phyloP scores from a whole-genome alignment of 2,113 vertebrate genomes.

The Vombatus ursinus region DNA sequence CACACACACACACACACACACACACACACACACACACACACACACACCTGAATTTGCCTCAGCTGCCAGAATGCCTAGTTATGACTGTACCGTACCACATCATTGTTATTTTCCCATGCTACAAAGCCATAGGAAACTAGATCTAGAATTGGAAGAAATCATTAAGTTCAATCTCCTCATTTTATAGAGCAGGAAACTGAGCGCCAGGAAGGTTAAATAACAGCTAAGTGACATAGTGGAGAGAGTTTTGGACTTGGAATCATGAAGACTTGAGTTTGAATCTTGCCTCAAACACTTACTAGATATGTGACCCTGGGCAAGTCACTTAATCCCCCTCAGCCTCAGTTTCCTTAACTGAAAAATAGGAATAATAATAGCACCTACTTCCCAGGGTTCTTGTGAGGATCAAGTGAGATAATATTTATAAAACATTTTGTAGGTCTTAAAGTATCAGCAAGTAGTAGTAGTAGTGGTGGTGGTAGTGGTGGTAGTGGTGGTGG shows the following conservation, averaged over 20 bases:
- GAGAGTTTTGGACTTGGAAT: not conserved
- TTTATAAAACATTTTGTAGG: not conserved
- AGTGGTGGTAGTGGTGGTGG: too few relatives aligned
- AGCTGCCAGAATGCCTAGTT: not conserved
- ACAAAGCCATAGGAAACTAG: not conserved
- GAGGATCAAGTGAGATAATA: not conserved
- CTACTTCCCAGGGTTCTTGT: not conserved
- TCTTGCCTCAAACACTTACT: not conserved
- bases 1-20: too few relatives aligned
- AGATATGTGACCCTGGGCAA: not conserved
- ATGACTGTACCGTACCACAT: not conserved
- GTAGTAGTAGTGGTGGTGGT: too few relatives aligned
- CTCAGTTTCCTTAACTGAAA: not conserved
- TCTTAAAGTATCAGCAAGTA: not conserved
- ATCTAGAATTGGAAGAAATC: not conserved
- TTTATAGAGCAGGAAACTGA: not conserved
- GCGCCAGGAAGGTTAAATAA: not conserved
- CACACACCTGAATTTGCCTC: not conserved
- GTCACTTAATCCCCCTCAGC: not conserved
- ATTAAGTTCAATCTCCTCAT: not conserved
- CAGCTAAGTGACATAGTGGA: not conserved
- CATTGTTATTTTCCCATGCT: not conserved
- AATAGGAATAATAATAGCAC: not conserved
- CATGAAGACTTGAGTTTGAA: not conserved
- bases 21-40: not conserved